phyloP scores from a whole-genome alignment of 2,797 vertebrate species.

The Acridotheres tristis region DNA sequence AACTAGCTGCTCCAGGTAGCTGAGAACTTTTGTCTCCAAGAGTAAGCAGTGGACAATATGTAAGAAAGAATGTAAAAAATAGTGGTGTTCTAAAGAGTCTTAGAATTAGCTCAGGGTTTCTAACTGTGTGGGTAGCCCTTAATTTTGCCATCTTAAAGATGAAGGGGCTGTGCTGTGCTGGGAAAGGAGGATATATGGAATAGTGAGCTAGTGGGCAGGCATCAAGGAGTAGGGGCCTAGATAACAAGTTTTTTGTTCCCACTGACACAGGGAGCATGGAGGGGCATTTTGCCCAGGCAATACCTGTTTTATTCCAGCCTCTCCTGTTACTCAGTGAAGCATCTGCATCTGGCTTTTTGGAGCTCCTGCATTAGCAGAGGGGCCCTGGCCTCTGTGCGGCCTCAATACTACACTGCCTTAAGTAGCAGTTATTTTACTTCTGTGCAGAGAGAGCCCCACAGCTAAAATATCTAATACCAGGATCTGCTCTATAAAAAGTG shows the following conservation, averaged over 20 bases:
- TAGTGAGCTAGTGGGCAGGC: neutral
- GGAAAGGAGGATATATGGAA: neutral
- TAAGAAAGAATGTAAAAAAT: neutral
- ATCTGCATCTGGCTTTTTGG: neutral
- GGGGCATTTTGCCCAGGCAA: neutral
- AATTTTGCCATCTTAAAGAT: neutral
- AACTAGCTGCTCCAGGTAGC: neutral
- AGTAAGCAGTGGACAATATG: neutral
- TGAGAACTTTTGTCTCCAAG: neutral
- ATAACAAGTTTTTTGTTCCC: neutral
- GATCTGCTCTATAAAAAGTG: neutral
- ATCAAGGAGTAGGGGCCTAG: neutral
- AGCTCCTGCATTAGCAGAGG: neutral
- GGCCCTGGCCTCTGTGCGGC: neutral
- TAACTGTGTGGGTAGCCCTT: neutral
- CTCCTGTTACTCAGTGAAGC: neutral
- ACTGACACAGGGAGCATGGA: neutral
- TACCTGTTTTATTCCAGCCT: neutral
- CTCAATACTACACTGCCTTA: fast-evolving
- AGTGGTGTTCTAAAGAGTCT: neutral
- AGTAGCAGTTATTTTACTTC: neutral
- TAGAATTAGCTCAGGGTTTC: neutral
- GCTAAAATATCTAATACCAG: neutral
- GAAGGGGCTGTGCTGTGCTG: neutral
- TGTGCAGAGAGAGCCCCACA: neutral